phyloP scores from a whole-genome alignment of 2,888 invertebrate genomes.

The Cyclophora punctaria region DNA sequence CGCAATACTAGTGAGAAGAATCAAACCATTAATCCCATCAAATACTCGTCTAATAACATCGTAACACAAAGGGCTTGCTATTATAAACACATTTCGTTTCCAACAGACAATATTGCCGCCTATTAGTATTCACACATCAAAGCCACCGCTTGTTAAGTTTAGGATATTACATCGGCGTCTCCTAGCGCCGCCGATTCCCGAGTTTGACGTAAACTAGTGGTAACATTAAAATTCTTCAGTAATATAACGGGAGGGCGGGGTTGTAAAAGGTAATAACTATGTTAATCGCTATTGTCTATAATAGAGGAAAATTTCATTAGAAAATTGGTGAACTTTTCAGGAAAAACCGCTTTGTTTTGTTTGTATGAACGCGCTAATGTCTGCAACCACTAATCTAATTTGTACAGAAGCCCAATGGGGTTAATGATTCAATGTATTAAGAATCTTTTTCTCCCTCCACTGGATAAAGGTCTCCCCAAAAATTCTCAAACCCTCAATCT shows the following conservation, averaged over 20 bases:
- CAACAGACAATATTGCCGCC: background rate
- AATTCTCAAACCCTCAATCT: no score
- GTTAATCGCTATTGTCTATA: no score
- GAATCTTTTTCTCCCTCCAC: no score
- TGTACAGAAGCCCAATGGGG: no score
- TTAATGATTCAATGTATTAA: no score
- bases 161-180: slow-evolving; percentile 43
- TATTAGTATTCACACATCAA: background rate
- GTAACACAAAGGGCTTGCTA: background rate
- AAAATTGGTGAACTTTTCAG: background rate
- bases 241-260: no score
- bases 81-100: background rate
- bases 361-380: no score
- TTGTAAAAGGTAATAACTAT: no score
- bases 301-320: no score
- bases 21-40: background rate
- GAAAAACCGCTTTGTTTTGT: no score
- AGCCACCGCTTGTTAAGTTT: slow-evolving; percentile 35
- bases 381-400: background rate
- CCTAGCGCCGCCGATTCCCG: slow-evolving; percentile 38
- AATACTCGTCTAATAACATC: background rate
- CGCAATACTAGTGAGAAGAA: background rate
- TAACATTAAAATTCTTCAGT: no score
- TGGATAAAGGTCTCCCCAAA: no score
- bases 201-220: slow-evolving; percentile 32